Conservation (phyloP, 2,113 vertebrate genomes). For the Vireo altiloquus region DNA sequence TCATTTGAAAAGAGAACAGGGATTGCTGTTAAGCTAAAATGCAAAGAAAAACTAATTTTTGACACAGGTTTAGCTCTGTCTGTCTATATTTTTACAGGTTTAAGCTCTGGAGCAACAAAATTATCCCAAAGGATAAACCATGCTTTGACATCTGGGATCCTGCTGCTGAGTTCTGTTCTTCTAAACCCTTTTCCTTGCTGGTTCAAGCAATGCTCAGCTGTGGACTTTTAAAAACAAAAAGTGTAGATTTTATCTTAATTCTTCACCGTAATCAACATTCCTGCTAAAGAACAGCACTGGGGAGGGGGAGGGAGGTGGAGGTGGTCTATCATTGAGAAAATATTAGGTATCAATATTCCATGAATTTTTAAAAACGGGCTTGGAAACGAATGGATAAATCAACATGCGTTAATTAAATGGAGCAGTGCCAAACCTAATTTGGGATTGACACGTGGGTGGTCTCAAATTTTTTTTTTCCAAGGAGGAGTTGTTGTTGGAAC, state of each 20-base stretch:
- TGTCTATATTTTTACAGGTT: constrained; percentile 54
- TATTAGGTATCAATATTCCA: not conserved
- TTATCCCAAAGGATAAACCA: not conserved
- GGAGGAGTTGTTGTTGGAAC: not conserved
- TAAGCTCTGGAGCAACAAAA: constrained; percentile 58
- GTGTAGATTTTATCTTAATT: not conserved
- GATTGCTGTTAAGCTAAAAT: not conserved
- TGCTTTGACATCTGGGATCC: not conserved
- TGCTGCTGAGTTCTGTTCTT: constrained; percentile 8
- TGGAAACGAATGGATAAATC: constrained; percentile 16
- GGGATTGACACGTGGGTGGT: not conserved
- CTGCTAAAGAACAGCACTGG: not conserved
- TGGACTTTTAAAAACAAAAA: not conserved
- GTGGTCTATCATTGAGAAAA: constrained; percentile 19
- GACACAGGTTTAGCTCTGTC: not conserved
- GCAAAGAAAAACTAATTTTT: not conserved
- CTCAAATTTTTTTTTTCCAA: not conserved
- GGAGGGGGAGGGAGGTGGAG: not conserved
- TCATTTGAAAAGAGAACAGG: not conserved
- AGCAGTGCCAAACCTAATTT: not conserved
- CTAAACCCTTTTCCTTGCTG: not conserved
- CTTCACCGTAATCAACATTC: not conserved
- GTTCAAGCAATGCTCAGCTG: not conserved
- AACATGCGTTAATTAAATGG: not conserved
- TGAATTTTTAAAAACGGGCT: constrained; percentile 28